Evolutionary conservation across 2,797 vertebrate species (phyloP).

Genomic region (Mormyrus hasselquistii): DNA sequence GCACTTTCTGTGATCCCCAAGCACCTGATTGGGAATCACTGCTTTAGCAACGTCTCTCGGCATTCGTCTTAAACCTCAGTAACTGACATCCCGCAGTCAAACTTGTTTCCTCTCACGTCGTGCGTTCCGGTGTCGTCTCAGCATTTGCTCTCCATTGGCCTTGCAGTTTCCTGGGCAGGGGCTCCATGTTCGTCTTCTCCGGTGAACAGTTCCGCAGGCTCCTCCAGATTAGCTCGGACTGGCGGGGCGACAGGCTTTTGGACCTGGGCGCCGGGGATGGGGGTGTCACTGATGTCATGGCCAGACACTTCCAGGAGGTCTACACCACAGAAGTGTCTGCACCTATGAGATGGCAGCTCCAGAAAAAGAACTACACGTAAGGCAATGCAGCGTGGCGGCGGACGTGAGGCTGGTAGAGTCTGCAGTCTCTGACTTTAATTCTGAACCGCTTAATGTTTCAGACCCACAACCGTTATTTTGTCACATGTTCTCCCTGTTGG

Average conservation of each 20-base stretch:
- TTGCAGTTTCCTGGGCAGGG: constrained; percentile 83
- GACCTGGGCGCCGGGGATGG: constrained; percentile 95
- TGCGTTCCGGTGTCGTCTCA: neutral
- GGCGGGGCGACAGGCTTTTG: constrained; percentile 80
- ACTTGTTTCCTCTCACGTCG: neutral
- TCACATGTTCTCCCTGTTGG: neutral
- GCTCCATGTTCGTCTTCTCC: constrained; percentile 98
- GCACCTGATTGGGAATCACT: neutral
- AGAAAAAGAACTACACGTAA: constrained; percentile 90
- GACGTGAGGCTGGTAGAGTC: neutral
- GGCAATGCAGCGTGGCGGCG: neutral
- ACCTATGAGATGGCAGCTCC: constrained; percentile 97
- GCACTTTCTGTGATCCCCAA: neutral
- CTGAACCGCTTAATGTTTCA: neutral
- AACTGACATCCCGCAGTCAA: neutral
- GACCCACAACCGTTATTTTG: neutral
- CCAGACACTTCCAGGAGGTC: constrained; percentile 81
- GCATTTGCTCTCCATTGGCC: neutral
- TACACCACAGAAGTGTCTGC: constrained; percentile 88
- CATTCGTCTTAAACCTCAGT: neutral
- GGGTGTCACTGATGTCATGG: constrained; percentile 90
- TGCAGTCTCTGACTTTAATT: neutral
- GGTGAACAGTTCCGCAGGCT: constrained; percentile 82
- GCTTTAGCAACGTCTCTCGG: neutral
- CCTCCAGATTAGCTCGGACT: constrained; percentile 76